A percentile compares a stretch with the other conserved stretches of the same genome.
Evolutionary conservation across 1,140 invertebrate genomes (phyloP).

Genomic region (Gerris buenoi): DNA sequence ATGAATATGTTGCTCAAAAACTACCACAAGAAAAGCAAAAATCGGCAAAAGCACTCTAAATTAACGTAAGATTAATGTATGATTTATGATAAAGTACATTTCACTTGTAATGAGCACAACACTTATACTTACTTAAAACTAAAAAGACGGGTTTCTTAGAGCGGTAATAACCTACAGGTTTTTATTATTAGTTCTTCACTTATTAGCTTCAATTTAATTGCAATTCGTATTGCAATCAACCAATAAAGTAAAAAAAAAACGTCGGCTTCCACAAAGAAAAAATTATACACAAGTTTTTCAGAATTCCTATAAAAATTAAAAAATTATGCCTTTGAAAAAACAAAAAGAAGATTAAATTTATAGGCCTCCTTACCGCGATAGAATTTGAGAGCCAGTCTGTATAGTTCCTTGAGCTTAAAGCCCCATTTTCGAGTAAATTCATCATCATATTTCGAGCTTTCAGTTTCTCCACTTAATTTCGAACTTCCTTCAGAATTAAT

Average conservation of each 20-base stretch:
- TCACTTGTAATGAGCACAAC: no score
- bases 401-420: constrained; percentile 59
- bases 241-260: neutral
- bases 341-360: constrained; percentile 1
- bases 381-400: constrained; percentile 67
- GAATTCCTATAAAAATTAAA: neutral
- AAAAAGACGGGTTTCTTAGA: no score
- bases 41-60: no score
- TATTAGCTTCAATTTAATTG: neutral
- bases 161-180: no score
- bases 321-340: neutral
- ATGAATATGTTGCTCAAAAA: no score
- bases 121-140: no score
- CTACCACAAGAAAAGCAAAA: no score
- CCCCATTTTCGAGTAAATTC: constrained; percentile 38
- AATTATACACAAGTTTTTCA: neutral
- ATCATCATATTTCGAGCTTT: constrained; percentile 10
- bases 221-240: neutral
- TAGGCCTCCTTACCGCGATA: constrained; percentile 58
- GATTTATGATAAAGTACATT: no score
- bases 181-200: no score
- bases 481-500: constrained; percentile 6
- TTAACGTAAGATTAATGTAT: no score
- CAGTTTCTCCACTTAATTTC: constrained; percentile 2
- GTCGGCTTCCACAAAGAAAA: neutral